Conservation (phyloP, 2,888 invertebrate species). For the Leptinotarsa juncta region DNA sequence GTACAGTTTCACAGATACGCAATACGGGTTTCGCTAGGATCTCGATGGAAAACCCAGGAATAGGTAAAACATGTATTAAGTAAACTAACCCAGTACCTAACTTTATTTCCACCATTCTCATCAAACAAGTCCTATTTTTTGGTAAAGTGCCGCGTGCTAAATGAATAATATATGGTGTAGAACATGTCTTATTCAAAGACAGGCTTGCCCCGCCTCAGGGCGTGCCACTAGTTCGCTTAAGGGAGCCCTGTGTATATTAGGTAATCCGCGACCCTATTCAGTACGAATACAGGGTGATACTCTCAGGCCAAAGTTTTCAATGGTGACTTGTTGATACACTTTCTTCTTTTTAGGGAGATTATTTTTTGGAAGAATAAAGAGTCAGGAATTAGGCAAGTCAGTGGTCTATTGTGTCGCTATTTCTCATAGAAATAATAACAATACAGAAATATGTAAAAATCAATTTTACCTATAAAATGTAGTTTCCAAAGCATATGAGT, state of each 20-base stretch:
- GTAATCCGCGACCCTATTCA: conserved; percentile 32
- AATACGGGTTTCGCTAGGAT: too few relatives aligned
- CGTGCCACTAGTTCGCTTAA: conserved; percentile 59
- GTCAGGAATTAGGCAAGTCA: too few relatives aligned
- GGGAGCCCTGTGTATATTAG: conserved; percentile 38
- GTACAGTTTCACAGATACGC: too few relatives aligned
- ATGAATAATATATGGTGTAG: conserved; percentile 61
- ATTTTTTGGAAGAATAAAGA: too few relatives aligned
- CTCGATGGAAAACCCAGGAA: neutral
- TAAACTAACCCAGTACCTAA: neutral
- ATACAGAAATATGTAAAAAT: too few relatives aligned
- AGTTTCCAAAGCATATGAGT: too few relatives aligned
- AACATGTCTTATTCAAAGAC: conserved; percentile 62
- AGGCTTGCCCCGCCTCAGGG: conserved; percentile 59
- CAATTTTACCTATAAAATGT: too few relatives aligned
- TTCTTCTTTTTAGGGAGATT: too few relatives aligned
- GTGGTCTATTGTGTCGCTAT: too few relatives aligned
- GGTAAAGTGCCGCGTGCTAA: conserved; percentile 40
- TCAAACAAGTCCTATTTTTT: conserved; percentile 14
- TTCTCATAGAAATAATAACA: too few relatives aligned
- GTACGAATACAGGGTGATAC: conserved; percentile 32
- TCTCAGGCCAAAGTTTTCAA: neutral
- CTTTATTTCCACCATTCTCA: conserved; percentile 14
- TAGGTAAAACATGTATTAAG: neutral
- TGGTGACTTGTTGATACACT: neutral